A percentile compares a stretch with the other conserved stretches of the same genome.
These are phyloP conservation scores for Plebejus melissa DNA, from an alignment of 2,888 invertebrate genomes.

Conservation along the genomic window DNA sequence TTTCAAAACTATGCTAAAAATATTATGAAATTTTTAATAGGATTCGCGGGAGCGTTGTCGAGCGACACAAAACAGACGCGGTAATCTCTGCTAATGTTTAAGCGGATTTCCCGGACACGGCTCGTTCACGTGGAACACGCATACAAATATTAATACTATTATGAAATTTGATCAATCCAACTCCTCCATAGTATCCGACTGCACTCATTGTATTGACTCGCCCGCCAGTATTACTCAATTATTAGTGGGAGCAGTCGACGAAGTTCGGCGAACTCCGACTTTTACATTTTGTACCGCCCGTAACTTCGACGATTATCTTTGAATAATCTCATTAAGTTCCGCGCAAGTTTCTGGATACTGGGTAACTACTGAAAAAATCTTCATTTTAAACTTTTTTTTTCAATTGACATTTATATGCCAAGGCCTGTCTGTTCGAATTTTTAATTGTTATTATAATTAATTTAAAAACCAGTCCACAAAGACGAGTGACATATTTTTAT, in stretches of 20 bases:
- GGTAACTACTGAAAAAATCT: neutral
- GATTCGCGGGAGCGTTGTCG: neutral
- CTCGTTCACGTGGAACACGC: neutral
- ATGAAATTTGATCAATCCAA: neutral
- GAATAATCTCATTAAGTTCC: neutral
- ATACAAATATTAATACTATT: neutral
- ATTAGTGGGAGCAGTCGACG: neutral
- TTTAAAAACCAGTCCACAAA: no score
- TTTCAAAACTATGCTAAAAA: neutral
- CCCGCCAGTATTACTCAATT: neutral
- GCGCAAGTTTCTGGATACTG: neutral
- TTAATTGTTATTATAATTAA: no score
- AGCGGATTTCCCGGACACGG: neutral
- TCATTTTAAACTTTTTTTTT: no score
- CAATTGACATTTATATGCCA: no score
- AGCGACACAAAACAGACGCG: neutral
- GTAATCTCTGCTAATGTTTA: neutral
- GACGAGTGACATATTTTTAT: no score
- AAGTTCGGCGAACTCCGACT: neutral
- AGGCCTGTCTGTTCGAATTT: neutral
- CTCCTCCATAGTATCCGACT: no score
- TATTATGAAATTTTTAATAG: neutral
- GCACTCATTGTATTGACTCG: neutral
- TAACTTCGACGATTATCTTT: neutral
- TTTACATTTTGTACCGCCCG: neutral